Base-by-base conservation (phyloP, 92 coral and sea anemone genomes). In the Micromussa lordhowensis region DNA sequence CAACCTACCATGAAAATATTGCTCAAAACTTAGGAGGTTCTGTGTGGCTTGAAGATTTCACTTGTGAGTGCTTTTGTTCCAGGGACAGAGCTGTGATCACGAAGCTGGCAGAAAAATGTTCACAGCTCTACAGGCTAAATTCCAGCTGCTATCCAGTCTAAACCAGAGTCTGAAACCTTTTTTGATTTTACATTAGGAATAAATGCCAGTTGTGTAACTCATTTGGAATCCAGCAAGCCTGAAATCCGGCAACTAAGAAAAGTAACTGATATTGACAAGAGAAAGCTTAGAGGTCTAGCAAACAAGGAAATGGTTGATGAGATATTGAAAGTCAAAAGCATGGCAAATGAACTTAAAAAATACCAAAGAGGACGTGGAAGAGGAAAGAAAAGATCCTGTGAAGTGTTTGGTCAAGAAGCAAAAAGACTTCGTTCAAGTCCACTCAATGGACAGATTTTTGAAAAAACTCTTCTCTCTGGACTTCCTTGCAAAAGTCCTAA, bases 271-370 rank as follows among this genome's bases (percentile, higher is more conserved):
- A 87, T 93, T 70, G 92, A 93, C 79, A 91, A 73, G 88, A 88
- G 90, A 32, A 93, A 88, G 87, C 69, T 91, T 10, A 88, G 87
- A 82, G 84, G 90, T 24, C 63, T 83, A 36, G 86, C 71, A 32
- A 85, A 93, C 54, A 93, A 93, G 81, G 96, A 77, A 80, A 88
- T 93, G 79, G 91, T 90, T 28, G 90, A 93, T 78, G 96, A 93
- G 82, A 93, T 91, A 16, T 84, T 91, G 87, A 87, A 88, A 77
- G 94, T 84, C 55, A 82, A 82, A 68, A 92, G 82, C 12, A 90
- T 87, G 90, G 82, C 87, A 61, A 73, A 79, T 13, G 92, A 93
- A 87, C 85, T 91, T n/a, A 88, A 91, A 81, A 91, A 93, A 82
- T 90, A 87, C 38, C 79, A 82, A 77, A 76, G 55, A 80, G 84